Evolutionary conservation across 2,797 vertebrate species (phyloP).

Genomic region (Xiphorhynchus erythropygius): DNA sequence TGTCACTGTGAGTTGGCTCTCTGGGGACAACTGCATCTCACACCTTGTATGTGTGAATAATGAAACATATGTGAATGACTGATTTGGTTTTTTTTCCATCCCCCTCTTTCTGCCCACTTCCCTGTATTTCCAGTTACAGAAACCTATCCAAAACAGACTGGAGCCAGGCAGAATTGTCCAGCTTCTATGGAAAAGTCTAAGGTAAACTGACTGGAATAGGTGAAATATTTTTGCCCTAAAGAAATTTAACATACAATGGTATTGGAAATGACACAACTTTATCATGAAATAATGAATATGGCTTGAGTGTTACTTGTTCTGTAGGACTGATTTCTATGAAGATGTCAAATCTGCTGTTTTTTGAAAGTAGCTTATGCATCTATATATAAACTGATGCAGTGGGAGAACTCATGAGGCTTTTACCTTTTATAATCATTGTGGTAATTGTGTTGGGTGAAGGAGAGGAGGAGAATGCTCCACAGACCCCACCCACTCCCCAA

Average conservation of each 20-base stretch:
- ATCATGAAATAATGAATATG: background rate
- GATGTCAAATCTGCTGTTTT: background rate
- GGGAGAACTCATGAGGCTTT: background rate
- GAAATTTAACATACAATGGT: background rate
- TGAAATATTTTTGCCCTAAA: background rate
- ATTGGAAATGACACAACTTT: background rate
- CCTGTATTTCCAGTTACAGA: constrained; percentile 57
- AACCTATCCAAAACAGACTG: constrained; percentile 70
- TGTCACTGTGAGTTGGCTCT: background rate
- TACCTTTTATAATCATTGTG: background rate
- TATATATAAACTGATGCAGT: background rate
- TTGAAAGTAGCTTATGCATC: background rate
- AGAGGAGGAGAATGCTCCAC: background rate
- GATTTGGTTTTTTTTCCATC: background rate
- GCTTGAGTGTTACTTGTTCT: background rate
- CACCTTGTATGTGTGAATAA: background rate
- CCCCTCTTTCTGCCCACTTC: background rate
- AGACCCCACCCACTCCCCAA: fast-evolving
- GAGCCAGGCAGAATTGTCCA: constrained; percentile 55
- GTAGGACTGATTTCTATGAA: background rate
- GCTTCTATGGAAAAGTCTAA: constrained; percentile 68
- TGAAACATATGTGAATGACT: background rate
- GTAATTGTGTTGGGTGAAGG: background rate
- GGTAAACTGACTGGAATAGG: constrained; percentile 74
- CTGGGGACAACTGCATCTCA: background rate